Evolutionary conservation across 2,888 invertebrate species (phyloP).

Genomic region (Tubulanus polymorphus): DNA sequence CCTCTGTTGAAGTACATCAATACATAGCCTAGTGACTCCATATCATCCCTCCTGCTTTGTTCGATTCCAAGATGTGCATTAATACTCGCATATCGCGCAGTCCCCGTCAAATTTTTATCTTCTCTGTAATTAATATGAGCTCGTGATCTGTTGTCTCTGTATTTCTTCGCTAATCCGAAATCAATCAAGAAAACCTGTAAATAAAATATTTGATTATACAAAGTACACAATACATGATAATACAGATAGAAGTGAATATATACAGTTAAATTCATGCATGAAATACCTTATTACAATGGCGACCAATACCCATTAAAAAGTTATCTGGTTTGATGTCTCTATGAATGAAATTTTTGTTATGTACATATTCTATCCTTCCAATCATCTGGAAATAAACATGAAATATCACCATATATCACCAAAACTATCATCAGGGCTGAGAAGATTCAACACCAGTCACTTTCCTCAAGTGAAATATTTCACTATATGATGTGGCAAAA

Average conservation of each 20-base stretch:
- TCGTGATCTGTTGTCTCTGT: constrained; percentile 85
- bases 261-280: too few species aligned
- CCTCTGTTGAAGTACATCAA: constrained; percentile 97
- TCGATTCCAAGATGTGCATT: constrained; percentile 99
- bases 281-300: constrained; percentile 51
- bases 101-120: constrained; percentile 54
- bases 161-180: constrained; percentile 99
- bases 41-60: constrained; percentile 96
- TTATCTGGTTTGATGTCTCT: constrained; percentile 63
- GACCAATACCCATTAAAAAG: constrained; percentile 58
- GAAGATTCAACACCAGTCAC: too few species aligned
- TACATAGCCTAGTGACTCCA: constrained; percentile 98
- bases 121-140: constrained; percentile 83
- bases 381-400: constrained; percentile 56
- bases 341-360: constrained; percentile 99
- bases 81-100: constrained; percentile 87
- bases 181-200: constrained; percentile 87
- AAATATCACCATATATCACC: background rate
- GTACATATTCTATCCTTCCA: constrained; percentile 92
- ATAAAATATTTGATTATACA: background rate
- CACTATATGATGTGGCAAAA: too few species aligned
- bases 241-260: too few species aligned
- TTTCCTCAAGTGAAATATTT: too few species aligned
- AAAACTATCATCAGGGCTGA: background rate
- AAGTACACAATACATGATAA: background rate